These are phyloP conservation scores for Resseliella maxima DNA, from an alignment of 2,888 invertebrate genomes.

Conservation along the genomic window DNA sequence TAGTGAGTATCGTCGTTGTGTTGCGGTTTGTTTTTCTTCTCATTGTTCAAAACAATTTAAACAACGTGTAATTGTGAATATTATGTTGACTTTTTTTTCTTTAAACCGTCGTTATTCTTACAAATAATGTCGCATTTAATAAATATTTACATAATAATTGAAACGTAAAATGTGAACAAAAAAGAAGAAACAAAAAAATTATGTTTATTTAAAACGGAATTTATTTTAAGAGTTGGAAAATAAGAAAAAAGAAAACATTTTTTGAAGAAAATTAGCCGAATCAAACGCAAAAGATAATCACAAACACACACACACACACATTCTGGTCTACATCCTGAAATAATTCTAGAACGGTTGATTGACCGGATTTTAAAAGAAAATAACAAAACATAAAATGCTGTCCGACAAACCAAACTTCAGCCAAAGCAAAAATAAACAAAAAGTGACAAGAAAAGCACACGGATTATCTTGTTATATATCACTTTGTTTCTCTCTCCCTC, in stretches of 20 bases:
- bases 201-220: background rate
- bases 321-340: conserved; percentile 22
- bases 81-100: background rate
- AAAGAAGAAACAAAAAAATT: too few relatives aligned
- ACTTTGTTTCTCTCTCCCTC: background rate
- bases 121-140: background rate
- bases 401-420: background rate
- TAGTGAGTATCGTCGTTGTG: conserved; percentile 27
- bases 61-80: background rate
- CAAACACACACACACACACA: background rate
- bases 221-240: background rate
- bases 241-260: background rate
- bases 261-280: conserved; percentile 7
- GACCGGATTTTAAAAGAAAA: conserved; percentile 5
- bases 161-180: background rate
- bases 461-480: conserved; percentile 53
- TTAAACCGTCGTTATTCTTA: background rate
- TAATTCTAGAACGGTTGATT: background rate
- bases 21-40: background rate
- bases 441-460: conserved; percentile 39
- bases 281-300: background rate
- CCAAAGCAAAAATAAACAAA: conserved; percentile 41
- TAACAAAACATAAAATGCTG: background rate
- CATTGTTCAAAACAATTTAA: background rate
- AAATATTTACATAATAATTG: conserved; percentile 13